A percentile compares a stretch with the other conserved stretches of the same genome.
These are phyloP conservation scores for Galagoides demidoff DNA, from an alignment of 2,797 vertebrate genomes.

Conservation along the genomic window DNA sequence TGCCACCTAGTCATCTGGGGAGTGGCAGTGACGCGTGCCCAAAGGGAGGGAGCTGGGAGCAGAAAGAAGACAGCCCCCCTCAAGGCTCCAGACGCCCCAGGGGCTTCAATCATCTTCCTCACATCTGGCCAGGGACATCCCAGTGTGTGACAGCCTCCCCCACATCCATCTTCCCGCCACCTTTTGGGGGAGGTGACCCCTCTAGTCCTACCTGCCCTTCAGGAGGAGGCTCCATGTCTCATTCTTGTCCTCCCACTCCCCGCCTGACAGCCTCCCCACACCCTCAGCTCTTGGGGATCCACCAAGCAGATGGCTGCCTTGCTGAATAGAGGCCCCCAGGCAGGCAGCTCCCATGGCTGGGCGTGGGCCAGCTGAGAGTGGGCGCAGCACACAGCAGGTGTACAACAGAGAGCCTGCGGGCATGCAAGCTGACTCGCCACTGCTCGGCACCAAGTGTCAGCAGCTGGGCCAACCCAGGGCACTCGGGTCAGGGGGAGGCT, in stretches of 20 bases:
- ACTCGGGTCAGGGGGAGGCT: fast-evolving
- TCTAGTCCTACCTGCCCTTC: not conserved
- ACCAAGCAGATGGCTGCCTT: too few species aligned
- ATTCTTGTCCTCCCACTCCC: not conserved
- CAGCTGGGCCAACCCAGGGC: fast-evolving
- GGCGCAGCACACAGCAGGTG: fast-evolving
- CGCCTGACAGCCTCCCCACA: fast-evolving
- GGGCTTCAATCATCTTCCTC: not conserved
- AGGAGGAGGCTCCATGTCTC: not conserved
- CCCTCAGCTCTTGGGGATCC: not conserved
- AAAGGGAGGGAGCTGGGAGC: not conserved
- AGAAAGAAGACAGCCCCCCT: not conserved
- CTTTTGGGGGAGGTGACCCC: not conserved
- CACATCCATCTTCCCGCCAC: not conserved
- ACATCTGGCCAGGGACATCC: not conserved
- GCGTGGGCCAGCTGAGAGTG: not conserved
- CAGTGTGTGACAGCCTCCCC: not conserved
- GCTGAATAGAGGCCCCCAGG: not conserved
- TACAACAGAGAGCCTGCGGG: fast-evolving
- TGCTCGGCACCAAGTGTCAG: not conserved
- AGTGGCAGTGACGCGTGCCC: not conserved
- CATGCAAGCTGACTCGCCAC: not conserved
- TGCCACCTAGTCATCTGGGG: not conserved
- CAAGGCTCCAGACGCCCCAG: not conserved
- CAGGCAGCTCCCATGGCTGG: not conserved